phyloP scores from a whole-genome alignment of 2,888 invertebrate species.

The Noctua janthe region DNA sequence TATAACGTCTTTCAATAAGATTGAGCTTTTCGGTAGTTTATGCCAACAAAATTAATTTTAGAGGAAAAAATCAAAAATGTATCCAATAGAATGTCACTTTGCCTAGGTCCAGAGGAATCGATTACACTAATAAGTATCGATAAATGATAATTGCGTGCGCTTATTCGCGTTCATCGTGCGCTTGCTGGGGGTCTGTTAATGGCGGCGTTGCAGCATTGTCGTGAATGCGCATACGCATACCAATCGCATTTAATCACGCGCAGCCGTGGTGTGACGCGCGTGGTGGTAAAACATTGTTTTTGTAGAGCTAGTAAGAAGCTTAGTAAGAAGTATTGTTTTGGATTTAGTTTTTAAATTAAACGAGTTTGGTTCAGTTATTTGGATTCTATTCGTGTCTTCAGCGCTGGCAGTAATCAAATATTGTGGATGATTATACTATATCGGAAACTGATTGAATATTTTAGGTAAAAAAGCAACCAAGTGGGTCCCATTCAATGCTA shows the following conservation, averaged over 20 bases:
- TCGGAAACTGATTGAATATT: not conserved
- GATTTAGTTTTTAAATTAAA: not conserved
- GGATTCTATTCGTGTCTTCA: too few relatives aligned
- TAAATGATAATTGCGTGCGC: constrained; percentile 32
- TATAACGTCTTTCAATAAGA: not conserved
- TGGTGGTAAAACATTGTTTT: constrained; percentile 1
- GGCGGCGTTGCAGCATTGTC: constrained; percentile 47
- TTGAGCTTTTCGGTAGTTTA: not conserved
- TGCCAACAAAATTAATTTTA: too few relatives aligned
- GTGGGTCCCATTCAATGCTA: not conserved
- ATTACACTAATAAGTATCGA: constrained; percentile 16
- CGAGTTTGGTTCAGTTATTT: not conserved
- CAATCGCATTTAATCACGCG: constrained; percentile 65
- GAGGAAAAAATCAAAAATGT: too few relatives aligned
- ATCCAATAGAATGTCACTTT: not conserved
- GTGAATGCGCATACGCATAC: constrained; percentile 68
- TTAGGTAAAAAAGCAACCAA: not conserved
- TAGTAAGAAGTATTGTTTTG: not conserved
- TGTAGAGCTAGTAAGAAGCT: not conserved
- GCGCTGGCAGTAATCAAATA: not conserved
- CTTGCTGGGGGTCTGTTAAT: constrained; percentile 60
- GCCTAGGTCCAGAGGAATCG: not conserved
- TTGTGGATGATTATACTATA: not conserved
- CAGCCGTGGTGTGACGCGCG: constrained; percentile 44
- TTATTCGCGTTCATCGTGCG: constrained; percentile 43